Percentiles rank a stretch among this genome's conserved stretches.
These are phyloP conservation scores for Sander lucioperca DNA, from an alignment of 2,113 vertebrate genomes.

Conservation along the genomic window DNA sequence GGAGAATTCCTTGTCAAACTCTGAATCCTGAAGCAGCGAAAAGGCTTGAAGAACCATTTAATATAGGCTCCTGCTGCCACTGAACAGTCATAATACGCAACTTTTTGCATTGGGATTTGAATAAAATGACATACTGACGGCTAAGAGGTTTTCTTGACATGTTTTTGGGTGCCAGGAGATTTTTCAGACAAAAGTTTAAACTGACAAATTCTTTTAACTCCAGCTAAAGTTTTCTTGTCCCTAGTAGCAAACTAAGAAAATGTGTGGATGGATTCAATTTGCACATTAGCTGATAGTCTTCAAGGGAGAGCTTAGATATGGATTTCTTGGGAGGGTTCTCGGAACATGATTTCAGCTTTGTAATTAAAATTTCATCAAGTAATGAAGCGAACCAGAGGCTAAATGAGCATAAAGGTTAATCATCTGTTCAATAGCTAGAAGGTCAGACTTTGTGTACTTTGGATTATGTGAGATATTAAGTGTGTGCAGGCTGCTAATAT, in stretches of 20 bases:
- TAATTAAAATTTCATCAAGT: constrained; percentile 77
- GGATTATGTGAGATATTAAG: constrained; percentile 50
- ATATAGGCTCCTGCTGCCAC: background rate
- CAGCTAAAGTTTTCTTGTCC: background rate
- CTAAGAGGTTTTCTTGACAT: constrained; percentile 16
- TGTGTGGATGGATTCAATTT: constrained; percentile 55
- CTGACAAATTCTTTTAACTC: constrained; percentile 18
- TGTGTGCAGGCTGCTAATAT: constrained; percentile 43
- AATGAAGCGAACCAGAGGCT: constrained; percentile 69
- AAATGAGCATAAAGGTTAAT: constrained; percentile 78
- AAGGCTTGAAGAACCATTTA: constrained; percentile 32
- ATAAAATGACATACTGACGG: background rate
- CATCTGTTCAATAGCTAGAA: constrained; percentile 69
- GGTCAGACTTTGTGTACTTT: constrained; percentile 68
- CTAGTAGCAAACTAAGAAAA: constrained; percentile 9
- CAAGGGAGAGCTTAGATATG: constrained; percentile 40
- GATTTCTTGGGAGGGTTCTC: constrained; percentile 54
- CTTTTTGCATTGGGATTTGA: background rate
- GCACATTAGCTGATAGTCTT: constrained; percentile 47
- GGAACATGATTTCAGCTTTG: constrained; percentile 58
- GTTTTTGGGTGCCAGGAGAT: background rate
- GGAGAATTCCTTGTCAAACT: constrained; percentile 48
- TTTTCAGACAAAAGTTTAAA: constrained; percentile 34
- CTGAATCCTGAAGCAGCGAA: constrained; percentile 21
- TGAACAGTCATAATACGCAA: constrained; percentile 16